Conservation (phyloP, 2,113 vertebrate species). For the Oryzias woworae region DNA sequence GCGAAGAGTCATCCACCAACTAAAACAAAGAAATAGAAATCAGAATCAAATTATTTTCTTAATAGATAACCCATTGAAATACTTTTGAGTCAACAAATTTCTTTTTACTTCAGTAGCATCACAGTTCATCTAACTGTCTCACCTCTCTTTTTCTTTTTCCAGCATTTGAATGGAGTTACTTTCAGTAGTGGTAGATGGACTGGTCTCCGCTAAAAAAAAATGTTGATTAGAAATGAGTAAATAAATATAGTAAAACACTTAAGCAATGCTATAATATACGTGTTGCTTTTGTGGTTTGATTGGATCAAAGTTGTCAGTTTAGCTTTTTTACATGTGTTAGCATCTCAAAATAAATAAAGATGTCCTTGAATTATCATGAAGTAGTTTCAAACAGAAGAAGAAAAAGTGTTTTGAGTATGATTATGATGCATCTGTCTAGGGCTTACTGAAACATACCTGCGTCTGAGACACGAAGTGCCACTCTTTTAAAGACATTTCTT, state of each 20-base stretch:
- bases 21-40: slow-evolving; percentile 9
- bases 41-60: background rate
- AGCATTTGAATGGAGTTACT: too few species aligned
- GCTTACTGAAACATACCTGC: slow-evolving; percentile 35
- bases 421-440: background rate
- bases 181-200: slow-evolving; percentile 1
- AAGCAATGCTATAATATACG: too few species aligned
- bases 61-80: too few species aligned
- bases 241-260: too few species aligned
- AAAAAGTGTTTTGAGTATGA: background rate
- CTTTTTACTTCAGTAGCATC: too few species aligned
- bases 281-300: too few species aligned
- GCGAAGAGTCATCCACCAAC: slow-evolving; percentile 59
- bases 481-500: slow-evolving; percentile 22
- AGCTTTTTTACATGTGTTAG: too few species aligned
- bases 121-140: background rate
- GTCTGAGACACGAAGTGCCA: slow-evolving; percentile 26
- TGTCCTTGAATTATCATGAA: too few species aligned
- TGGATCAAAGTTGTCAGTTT: too few species aligned
- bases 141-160: slow-evolving; percentile 19
- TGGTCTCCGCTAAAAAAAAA: slow-evolving; percentile 18
- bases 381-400: background rate
- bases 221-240: background rate
- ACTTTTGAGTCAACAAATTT: too few species aligned
- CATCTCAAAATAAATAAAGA: too few species aligned